Evolutionary conservation across 1,140 invertebrate genomes (phyloP).

Genomic region (roundworm (Caenorhabditis elegans)): WBcel235 BX284606.5:13945501-13946000

Average conservation of each 20-base stretch:
- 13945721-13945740: conserved; percentile 23
- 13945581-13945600: neutral
- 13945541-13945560: too few species aligned
- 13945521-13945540: too few species aligned
- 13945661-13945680: neutral
- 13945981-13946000: too few species aligned
- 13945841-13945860: too few species aligned
- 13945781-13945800: neutral
- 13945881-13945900: neutral
- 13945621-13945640: neutral
- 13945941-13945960: too few species aligned
- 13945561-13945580: too few species aligned
- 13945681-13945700: conserved; percentile 12
- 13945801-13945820: neutral
- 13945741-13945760: neutral
- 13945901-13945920: too few species aligned
- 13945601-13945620: neutral
- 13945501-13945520: too few species aligned
- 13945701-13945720: neutral
- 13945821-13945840: neutral
- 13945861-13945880: too few species aligned
- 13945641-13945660: neutral
- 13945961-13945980: too few species aligned
- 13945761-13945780: neutral
- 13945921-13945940: too few species aligned